phyloP scores from a whole-genome alignment of 1,140 invertebrate genomes.

The Leptopilina clavipes region DNA sequence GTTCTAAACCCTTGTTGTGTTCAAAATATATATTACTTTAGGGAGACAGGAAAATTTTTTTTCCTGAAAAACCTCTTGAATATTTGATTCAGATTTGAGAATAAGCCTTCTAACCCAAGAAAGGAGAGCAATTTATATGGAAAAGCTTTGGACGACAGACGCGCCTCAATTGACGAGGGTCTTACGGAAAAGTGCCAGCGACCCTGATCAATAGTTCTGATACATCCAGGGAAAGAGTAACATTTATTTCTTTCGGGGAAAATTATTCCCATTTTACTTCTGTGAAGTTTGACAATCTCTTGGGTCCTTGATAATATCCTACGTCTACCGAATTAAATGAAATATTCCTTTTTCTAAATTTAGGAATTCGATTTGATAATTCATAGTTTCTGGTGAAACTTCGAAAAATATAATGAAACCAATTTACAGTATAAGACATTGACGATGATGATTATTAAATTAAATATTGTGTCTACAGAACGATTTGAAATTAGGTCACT shows the following conservation, averaged over 20 bases:
- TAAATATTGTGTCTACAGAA: no score
- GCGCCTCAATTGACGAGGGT: conserved; percentile 53
- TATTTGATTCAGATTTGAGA: background rate
- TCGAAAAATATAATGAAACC: no score
- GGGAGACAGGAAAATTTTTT: no score
- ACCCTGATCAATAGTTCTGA: conserved; percentile 56
- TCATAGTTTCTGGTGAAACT: background rate
- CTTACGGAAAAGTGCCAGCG: conserved; percentile 45
- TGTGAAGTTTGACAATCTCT: conserved; percentile 49
- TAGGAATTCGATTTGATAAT: conserved; percentile 46
- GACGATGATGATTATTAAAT: no score
- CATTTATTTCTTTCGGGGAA: conserved; percentile 52
- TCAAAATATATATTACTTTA: no score
- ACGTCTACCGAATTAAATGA: conserved; percentile 53
- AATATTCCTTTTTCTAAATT: conserved; percentile 49
- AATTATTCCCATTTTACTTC: conserved; percentile 1
- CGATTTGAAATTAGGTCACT: no score
- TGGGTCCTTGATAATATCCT: conserved; percentile 51
- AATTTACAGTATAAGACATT: no score
- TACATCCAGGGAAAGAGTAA: conserved; percentile 49
- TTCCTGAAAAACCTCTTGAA: no score
- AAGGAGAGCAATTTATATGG: background rate
- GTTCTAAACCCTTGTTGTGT: no score
- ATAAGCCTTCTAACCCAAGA: background rate
- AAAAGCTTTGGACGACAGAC: background rate